phyloP scores from a whole-genome alignment of 2,113 vertebrate genomes.

The Chelonoidis abingdonii region DNA sequence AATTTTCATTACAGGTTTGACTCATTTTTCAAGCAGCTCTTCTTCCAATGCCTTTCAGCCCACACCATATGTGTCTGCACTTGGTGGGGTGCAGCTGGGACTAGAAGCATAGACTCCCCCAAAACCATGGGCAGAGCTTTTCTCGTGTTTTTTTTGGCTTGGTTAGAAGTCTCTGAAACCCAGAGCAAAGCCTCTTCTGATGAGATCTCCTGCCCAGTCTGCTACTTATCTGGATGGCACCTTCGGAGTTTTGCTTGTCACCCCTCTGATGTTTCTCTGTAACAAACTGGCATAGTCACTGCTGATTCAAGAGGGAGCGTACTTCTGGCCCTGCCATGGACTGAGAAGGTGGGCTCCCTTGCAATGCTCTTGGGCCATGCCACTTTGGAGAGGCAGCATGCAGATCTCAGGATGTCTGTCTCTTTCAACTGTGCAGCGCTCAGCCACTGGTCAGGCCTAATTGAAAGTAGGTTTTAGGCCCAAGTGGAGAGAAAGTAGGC shows the following conservation, averaged over 20 bases:
- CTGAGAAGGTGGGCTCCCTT: not conserved
- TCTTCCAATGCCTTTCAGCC: not conserved
- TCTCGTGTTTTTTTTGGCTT: not conserved
- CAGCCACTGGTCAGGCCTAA: not conserved
- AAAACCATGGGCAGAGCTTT: not conserved
- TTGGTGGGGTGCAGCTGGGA: no score
- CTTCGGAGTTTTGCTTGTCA: not conserved
- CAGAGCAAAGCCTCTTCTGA: not conserved
- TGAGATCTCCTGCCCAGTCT: not conserved
- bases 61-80: not conserved
- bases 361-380: not conserved
- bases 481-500: not conserved
- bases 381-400: not conserved
- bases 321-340: not conserved
- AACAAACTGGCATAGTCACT: not conserved
- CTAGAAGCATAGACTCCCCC: not conserved
- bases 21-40: not conserved
- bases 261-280: not conserved
- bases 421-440: not conserved
- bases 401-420: not conserved
- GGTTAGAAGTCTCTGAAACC: not conserved
- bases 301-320: not conserved
- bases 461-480: not conserved
- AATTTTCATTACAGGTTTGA: not conserved
- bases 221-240: not conserved